Evolutionary conservation across 2,888 invertebrate genomes (phyloP), one percentile per base, ranked within the genome.

Genomic region (Melanotus villosus): DNA sequence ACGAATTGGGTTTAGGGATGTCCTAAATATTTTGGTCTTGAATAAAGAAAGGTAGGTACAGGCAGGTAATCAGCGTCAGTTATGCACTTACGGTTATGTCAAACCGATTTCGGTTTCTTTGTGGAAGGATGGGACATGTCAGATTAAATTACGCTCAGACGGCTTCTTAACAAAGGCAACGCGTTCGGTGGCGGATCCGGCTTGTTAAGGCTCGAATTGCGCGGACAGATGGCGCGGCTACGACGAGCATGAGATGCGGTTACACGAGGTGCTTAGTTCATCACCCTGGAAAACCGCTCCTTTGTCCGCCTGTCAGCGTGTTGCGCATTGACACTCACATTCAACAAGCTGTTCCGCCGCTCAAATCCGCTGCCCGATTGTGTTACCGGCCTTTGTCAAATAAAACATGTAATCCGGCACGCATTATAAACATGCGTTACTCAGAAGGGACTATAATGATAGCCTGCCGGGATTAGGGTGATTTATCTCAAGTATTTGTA

Each of bases 241-340:
- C 70, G 74, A 72, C 72, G 70, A 71, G 73, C 77, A 74, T 75
- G 77, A 79, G 80, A 80, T 81, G 81, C 78, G 81, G 81, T 81
- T 81, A 80, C 79, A 79, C 75, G 81, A 81, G 81, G 82, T 81
- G 82, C 81, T 82, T 79, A 80, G 82, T 82, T 81, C 83, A 82
- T 82, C 83, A 82, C 83, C 81, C 83, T 82, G 83, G 83, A 84
- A 84, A 83, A 83, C 83, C 83, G 81, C 82, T 81, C 80, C 81
- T 83, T 83, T 83, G 83, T 84, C 81, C 80, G 77, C 75, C 80
- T 83, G 83, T 84, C 83, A 82, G 78, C 83, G 74, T 80, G 80
- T 80, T 78, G 79, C 80, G 79, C 81, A 81, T 81, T 81, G 81
- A 82, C 81, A 80, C 81, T 76, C 74, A 76, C 79, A 81, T 80